Base-by-base conservation (phyloP, 2,113 vertebrate genomes). In the Morone chrysops region DNA sequence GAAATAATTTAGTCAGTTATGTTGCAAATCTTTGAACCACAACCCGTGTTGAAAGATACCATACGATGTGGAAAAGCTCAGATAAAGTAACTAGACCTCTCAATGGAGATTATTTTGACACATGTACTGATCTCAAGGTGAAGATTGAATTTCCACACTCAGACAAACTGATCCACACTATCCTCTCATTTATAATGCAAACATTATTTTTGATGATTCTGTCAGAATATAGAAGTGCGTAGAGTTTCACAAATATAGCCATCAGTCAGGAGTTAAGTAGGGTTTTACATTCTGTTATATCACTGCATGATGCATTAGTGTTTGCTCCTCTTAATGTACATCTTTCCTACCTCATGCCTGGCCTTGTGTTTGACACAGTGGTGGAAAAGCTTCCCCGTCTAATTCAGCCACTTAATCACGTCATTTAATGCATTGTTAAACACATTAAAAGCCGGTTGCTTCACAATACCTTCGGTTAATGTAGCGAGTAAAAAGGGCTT, bases 391-490 rank as follows among this genome's bases (percentile, higher is more conserved):
- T 89, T 91, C 61, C 69, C 72, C 10, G 31, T 86, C 81, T 92
- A 80, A 90, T 90, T 89, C 76, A 70, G 83, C 71, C 65, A 67
- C 82, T 88, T 94, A 93, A 94, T 92, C 86, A 91, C 78, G 69
- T 85, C 61, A 94, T 95, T 94, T 91, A 92, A 90, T 85, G 93
- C 92, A 89, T 93, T 94, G 91, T 94, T 93, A 92, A 87, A 53
- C 93, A 89, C 89, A 89, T 92, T 93, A 92, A 91, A 92, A 89
- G 82, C 77, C 11, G 50, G 67, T 70, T 65, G 85, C 86, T 81
- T 79, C 91, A 78, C 92, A 89, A 89, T 82, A 81, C 82, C 84
- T 89, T 76, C 50, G 41, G 80, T 88, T 93, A 92, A 94, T 94
- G 92, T 90, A 81, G 87, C 48, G 50, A 74, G 84, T 63, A 86